Percentiles rank a stretch among this genome's conserved stretches.
phyloP scores from a whole-genome alignment of 53 echinoderm and acorn worm species.

The Apostichopus leukothele region DNA sequence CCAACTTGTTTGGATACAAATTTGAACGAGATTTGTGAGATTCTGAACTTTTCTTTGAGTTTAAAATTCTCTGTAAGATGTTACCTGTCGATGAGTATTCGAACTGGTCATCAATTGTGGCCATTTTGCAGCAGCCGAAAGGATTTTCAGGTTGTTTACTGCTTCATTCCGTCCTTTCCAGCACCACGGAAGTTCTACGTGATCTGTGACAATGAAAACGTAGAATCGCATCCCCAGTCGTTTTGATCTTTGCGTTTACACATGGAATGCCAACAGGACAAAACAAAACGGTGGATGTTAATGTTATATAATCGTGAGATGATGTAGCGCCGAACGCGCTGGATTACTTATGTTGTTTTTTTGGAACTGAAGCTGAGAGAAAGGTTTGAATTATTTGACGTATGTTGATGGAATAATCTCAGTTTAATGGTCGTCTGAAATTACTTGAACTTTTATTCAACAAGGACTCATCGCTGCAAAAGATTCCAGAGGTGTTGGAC shows the following conservation, averaged over 20 bases:
- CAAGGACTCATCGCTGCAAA: too few species aligned
- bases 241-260: background rate
- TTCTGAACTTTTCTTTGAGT: constrained; percentile 13
- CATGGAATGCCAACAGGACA: too few species aligned
- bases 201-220: constrained; percentile 23
- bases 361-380: too few species aligned
- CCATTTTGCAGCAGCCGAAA: constrained; percentile 40
- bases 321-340: too few species aligned
- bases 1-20: constrained; percentile 39
- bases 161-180: constrained; percentile 32
- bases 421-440: too few species aligned
- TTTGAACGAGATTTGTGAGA: constrained; percentile 23
- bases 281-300: too few species aligned
- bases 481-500: too few species aligned
- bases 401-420: too few species aligned
- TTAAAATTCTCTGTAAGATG: constrained; percentile 46
- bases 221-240: constrained; percentile 16
- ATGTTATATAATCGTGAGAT: too few species aligned
- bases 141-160: constrained; percentile 43
- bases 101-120: constrained; percentile 44
- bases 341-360: too few species aligned
- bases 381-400: too few species aligned
- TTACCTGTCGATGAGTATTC: constrained; percentile 45
- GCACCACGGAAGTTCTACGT: constrained; percentile 48
- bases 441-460: too few species aligned